Conservation (phyloP, 2,113 vertebrate genomes). For the Prionailurus viverrinus region DNA sequence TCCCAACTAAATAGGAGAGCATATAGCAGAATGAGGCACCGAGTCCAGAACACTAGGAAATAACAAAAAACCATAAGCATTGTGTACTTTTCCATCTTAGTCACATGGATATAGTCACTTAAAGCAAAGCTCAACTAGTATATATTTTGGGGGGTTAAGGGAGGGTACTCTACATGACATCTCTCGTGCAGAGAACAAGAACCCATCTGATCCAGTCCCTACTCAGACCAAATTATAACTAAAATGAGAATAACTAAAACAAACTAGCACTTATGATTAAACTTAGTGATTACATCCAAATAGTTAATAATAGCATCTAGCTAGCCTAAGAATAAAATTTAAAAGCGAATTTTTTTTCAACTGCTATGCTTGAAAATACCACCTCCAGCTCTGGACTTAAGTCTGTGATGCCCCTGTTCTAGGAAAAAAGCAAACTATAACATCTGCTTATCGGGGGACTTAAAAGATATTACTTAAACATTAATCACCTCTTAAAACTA, state of each 20-base stretch:
- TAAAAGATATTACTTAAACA: neutral
- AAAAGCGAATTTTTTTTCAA: neutral
- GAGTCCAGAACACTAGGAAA: constrained; percentile 95
- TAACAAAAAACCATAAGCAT: constrained; percentile 52
- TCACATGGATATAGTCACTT: neutral
- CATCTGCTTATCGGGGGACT: neutral
- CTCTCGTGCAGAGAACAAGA: neutral
- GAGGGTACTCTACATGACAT: neutral
- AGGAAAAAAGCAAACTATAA: neutral
- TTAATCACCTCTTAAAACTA: neutral
- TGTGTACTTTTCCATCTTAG: constrained; percentile 1
- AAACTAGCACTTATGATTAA: constrained; percentile 13
- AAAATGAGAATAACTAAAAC: constrained; percentile 43
- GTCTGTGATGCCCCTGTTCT: neutral
- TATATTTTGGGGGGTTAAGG: neutral
- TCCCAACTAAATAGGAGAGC: constrained; percentile 97
- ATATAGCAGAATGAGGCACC: constrained; percentile 99
- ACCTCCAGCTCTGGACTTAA: neutral
- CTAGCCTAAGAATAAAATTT: constrained; percentile 46
- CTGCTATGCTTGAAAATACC: neutral
- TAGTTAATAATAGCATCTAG: neutral
- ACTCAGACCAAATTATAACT: constrained; percentile 23
- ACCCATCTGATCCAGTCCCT: constrained; percentile 11
- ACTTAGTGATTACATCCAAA: constrained; percentile 38
- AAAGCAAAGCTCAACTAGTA: constrained; percentile 40